Percentiles rank a stretch among this genome's conserved stretches.
phyloP scores from a whole-genome alignment of 2,113 vertebrate species.

The Rattus rattus region DNA sequence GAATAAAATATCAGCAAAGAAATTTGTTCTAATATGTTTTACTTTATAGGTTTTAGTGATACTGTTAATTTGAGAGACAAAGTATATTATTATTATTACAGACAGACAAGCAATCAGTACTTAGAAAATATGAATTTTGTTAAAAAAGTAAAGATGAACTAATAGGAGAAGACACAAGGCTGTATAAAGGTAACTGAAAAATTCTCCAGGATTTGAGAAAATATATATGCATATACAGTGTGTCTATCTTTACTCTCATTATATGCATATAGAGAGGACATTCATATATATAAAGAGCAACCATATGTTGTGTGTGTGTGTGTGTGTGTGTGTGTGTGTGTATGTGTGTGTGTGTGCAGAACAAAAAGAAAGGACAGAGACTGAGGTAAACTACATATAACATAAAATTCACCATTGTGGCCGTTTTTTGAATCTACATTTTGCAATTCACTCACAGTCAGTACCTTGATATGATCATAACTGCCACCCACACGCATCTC shows the following conservation, averaged over 20 bases:
- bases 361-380: background rate
- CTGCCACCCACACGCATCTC: background rate
- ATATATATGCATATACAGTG: background rate
- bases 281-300: background rate
- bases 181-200: background rate
- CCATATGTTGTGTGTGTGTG: too few relatives aligned
- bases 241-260: background rate
- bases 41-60: background rate
- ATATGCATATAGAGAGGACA: background rate
- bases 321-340: too few relatives aligned
- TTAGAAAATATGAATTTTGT: conserved; percentile 17
- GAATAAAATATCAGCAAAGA: background rate
- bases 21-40: background rate
- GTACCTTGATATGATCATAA: background rate
- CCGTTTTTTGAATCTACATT: background rate
- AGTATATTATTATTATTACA: background rate
- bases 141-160: background rate
- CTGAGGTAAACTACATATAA: background rate
- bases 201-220: background rate
- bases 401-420: background rate
- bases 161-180: background rate
- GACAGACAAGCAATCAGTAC: background rate
- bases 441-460: background rate
- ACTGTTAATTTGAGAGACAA: background rate
- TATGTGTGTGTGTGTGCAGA: background rate